phyloP scores from a whole-genome alignment of 2,888 invertebrate species.

The Stramonita haemastoma region DNA sequence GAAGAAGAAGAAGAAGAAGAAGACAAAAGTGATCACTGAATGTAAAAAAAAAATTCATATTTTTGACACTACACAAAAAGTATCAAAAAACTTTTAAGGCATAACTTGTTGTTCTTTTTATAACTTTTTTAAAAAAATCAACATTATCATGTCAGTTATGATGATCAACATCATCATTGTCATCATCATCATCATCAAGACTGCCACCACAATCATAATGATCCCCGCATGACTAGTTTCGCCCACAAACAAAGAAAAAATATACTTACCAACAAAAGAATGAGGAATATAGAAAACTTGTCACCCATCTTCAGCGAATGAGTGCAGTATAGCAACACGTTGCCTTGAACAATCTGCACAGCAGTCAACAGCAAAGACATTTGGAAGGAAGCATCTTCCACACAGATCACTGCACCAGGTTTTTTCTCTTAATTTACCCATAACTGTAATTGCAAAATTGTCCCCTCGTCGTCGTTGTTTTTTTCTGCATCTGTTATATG shows the following conservation, averaged over 20 bases:
- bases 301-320: conserved; percentile 66
- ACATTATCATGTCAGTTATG: neutral
- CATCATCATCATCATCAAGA: neutral
- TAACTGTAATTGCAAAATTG: too few species aligned
- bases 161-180: neutral
- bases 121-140: neutral
- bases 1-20: too few species aligned
- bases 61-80: too few species aligned
- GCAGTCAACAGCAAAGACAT: conserved; percentile 49
- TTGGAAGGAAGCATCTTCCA: too few species aligned
- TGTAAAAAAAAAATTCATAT: too few species aligned
- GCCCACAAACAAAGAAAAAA: neutral
- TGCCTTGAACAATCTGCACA: conserved; percentile 72
- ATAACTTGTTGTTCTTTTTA: neutral
- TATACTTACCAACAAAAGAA: conserved; percentile 65
- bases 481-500: too few species aligned
- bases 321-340: conserved; percentile 69
- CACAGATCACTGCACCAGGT: too few species aligned
- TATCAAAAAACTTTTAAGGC: neutral
- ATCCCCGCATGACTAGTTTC: neutral
- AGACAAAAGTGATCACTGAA: too few species aligned
- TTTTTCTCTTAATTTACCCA: too few species aligned
- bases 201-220: neutral
- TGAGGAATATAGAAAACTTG: conserved; percentile 64
- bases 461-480: too few species aligned